These are phyloP conservation scores for Tribolium freemani DNA, from an alignment of 2,888 invertebrate species.

Conservation along the genomic window DNA sequence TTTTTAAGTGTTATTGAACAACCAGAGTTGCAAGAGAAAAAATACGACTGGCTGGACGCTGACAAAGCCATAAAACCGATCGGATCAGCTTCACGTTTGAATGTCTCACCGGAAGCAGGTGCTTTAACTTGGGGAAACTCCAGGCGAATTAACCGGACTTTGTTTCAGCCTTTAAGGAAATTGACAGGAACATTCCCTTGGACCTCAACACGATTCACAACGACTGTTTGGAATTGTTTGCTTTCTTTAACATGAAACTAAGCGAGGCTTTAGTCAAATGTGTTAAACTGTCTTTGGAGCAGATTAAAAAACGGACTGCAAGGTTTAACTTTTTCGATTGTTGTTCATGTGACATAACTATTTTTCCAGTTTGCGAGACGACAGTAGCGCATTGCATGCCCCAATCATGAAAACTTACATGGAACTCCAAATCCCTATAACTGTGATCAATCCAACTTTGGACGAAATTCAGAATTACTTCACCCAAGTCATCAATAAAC, in stretches of 20 bases:
- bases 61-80: slow-evolving; percentile 75
- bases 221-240: slow-evolving; percentile 86
- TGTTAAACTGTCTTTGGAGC: slow-evolving; percentile 81
- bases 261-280: slow-evolving; percentile 81
- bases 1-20: slow-evolving; percentile 77
- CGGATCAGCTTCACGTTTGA: slow-evolving; percentile 73
- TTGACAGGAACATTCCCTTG: slow-evolving; percentile 73
- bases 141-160: neutral
- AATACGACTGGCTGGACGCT: slow-evolving; percentile 76
- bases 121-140: neutral
- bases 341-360: neutral
- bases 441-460: slow-evolving; percentile 74
- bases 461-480: slow-evolving; percentile 82
- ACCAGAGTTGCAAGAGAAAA: slow-evolving; percentile 72
- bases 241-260: slow-evolving; percentile 83
- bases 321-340: slow-evolving; percentile 52
- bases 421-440: slow-evolving; percentile 76
- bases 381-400: slow-evolving; percentile 52
- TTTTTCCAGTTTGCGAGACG: slow-evolving; percentile 19
- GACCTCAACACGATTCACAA: slow-evolving; percentile 75
- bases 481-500: slow-evolving; percentile 76
- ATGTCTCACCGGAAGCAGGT: slow-evolving; percentile 73
- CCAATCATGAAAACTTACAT: slow-evolving; percentile 76
- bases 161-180: slow-evolving; percentile 72
- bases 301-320: slow-evolving; percentile 74